Evolutionary conservation across 2,797 vertebrate species (phyloP).

Genomic region (Amblyraja radiata): DNA sequence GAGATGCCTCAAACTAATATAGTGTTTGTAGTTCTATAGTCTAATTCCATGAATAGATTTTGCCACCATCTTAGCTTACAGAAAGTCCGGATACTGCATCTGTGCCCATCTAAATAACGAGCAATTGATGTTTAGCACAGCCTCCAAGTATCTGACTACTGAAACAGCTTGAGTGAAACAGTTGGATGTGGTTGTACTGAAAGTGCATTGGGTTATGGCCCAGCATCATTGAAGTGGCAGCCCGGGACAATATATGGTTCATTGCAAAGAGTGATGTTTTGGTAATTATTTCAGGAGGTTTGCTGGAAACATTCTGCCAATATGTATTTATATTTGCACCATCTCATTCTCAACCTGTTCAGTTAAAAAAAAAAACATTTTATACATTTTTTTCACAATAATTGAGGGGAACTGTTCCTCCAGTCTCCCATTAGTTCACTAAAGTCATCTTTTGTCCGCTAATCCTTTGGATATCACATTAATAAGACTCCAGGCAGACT

Average conservation of each 20-base stretch:
- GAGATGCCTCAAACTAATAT: background rate
- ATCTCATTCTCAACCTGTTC: background rate
- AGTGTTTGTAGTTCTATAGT: background rate
- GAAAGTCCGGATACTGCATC: background rate
- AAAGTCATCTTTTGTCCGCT: background rate
- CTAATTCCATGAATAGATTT: background rate
- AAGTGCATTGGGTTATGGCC: background rate
- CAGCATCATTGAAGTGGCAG: background rate
- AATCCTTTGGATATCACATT: background rate
- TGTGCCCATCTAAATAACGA: background rate
- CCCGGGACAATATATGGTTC: too few relatives aligned
- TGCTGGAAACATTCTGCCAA: background rate
- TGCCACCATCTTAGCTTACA: background rate
- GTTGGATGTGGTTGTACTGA: background rate
- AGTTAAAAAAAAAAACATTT: background rate
- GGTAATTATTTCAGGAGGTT: background rate
- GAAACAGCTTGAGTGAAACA: background rate
- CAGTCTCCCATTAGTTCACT: background rate
- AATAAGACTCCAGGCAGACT: background rate
- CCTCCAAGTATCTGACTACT: background rate
- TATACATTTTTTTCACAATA: background rate
- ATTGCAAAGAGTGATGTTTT: too few relatives aligned
- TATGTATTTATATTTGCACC: background rate
- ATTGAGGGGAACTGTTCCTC: background rate
- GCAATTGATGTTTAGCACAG: background rate